These are phyloP conservation scores for Ctenodactylus gundi DNA, from an alignment of 2,113 vertebrate species.

Conservation along the genomic window DNA sequence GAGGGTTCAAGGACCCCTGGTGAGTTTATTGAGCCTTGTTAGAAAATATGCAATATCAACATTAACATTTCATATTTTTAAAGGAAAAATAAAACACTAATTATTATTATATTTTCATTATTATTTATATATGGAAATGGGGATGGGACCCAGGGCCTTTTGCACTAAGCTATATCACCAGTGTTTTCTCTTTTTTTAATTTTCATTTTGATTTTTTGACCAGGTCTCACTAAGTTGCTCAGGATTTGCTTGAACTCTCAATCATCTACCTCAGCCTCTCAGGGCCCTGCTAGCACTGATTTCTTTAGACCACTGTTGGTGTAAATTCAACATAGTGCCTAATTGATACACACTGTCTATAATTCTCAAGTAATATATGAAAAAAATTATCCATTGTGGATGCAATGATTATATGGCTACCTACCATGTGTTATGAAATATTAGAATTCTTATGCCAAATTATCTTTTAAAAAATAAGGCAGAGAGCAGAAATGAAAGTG, in stretches of 20 bases:
- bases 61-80: neutral
- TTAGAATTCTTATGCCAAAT: neutral
- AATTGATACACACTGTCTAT: neutral
- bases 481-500: neutral
- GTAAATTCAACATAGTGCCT: neutral
- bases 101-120: no score
- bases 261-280: no score
- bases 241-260: no score
- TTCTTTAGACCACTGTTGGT: neutral
- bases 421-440: neutral
- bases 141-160: no score
- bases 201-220: no score
- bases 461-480: neutral
- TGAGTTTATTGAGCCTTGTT: neutral
- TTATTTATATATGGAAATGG: no score
- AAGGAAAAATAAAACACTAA: neutral
- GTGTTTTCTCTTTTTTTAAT: no score
- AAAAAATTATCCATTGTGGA: neutral
- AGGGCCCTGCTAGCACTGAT: neutral
- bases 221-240: no score
- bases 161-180: no score
- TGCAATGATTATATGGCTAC: neutral
- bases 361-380: neutral
- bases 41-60: neutral
- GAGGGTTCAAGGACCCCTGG: neutral